Conservation (phyloP, 2,888 invertebrate species). For the Caenorhabditis sulstoni region DNA sequence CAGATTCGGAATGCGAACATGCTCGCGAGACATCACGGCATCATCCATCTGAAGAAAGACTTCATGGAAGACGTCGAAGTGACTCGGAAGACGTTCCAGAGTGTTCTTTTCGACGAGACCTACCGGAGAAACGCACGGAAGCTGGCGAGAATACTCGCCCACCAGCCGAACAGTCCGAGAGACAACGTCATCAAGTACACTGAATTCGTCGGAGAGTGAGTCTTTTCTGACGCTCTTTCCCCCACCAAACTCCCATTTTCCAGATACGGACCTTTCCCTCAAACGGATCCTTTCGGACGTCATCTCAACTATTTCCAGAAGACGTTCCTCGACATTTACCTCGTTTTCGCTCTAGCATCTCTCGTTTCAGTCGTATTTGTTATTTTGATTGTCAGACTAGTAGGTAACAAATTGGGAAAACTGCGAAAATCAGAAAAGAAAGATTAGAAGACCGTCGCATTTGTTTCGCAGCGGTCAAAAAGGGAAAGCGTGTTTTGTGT, state of each 20-base stretch:
- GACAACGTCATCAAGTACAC: slow-evolving; percentile 43
- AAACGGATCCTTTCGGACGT: slow-evolving; percentile 51
- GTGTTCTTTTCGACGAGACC: slow-evolving; percentile 21
- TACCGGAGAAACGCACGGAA: slow-evolving; percentile 35
- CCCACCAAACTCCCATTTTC: no score
- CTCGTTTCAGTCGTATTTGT: neutral
- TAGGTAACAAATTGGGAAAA: neutral
- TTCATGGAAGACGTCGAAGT: slow-evolving; percentile 10
- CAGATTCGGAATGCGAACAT: slow-evolving; percentile 56
- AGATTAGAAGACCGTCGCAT: neutral
- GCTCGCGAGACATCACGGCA: slow-evolving; percentile 48
- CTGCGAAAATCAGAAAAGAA: slow-evolving; percentile 2
- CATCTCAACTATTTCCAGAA: slow-evolving; percentile 48
- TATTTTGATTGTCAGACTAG: neutral
- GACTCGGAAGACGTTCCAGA: slow-evolving; percentile 14
- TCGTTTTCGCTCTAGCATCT: slow-evolving; percentile 16
- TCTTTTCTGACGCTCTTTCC: neutral
- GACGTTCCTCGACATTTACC: slow-evolving; percentile 46
- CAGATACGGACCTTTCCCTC: slow-evolving; percentile 55
- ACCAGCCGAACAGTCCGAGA: slow-evolving; percentile 48
- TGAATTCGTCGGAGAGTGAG: slow-evolving; percentile 46
- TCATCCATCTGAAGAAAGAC: slow-evolving; percentile 24
- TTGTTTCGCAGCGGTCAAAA: no score
- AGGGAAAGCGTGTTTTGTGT: neutral
- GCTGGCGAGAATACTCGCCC: slow-evolving; percentile 26